phyloP scores from a whole-genome alignment of 2,113 vertebrate species.

The Rhodinocichla rosea region DNA sequence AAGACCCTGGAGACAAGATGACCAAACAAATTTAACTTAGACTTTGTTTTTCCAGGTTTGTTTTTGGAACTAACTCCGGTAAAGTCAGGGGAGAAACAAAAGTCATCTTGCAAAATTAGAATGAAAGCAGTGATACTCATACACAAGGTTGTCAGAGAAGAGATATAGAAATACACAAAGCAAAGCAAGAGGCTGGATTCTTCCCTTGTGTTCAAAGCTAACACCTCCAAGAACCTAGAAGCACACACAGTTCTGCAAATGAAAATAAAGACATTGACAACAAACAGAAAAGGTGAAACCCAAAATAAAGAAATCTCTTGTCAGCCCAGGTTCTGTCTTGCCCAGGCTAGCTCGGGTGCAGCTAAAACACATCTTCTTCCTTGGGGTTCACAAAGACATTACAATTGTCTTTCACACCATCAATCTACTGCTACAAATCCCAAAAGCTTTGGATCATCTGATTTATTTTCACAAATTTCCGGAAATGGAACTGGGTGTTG shows the following conservation, averaged over 20 bases:
- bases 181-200: slow-evolving; percentile 12
- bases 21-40: background rate
- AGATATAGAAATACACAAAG: background rate
- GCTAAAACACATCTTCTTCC: background rate
- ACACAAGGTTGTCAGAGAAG: background rate
- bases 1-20: background rate
- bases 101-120: background rate
- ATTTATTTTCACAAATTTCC: background rate
- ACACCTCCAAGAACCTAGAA: background rate
- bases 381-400: background rate
- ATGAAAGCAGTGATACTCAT: background rate
- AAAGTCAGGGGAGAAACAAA: background rate
- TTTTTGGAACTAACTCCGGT: background rate
- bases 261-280: background rate
- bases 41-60: background rate
- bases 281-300: background rate
- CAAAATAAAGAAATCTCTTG: background rate
- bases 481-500: background rate
- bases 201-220: background rate
- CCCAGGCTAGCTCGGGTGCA: background rate
- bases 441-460: background rate
- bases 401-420: background rate
- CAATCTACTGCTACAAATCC: background rate
- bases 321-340: background rate
- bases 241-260: background rate